These are phyloP conservation scores for Amblyopsis hoosieri DNA, from an alignment of 2,797 vertebrate genomes.

Conservation along the genomic window DNA sequence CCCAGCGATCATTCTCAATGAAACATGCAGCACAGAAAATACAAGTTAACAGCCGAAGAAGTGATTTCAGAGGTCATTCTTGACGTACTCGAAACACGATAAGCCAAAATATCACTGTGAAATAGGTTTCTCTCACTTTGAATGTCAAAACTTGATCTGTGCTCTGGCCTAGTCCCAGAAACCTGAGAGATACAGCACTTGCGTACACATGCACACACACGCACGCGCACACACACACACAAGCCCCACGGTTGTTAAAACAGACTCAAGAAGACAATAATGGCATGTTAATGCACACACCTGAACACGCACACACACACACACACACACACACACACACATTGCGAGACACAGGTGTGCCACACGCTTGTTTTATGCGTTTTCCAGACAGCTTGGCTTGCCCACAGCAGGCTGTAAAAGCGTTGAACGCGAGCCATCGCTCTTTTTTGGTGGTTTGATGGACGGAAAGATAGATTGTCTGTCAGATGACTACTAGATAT, in stretches of 20 bases:
- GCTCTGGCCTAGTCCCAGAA: conserved; percentile 23
- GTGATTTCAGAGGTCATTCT: conserved; percentile 13
- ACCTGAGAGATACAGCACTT: conserved; percentile 1
- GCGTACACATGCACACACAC: too few relatives aligned
- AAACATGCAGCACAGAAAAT: too few relatives aligned
- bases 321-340: conserved; percentile 2
- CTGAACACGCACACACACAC: background rate
- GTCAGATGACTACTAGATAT: conserved; percentile 72
- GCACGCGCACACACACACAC: too few relatives aligned
- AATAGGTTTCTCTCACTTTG: conserved; percentile 12
- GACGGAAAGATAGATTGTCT: conserved; percentile 70
- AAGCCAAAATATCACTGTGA: conserved; percentile 42
- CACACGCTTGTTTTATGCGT: conserved; percentile 57
- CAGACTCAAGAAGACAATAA: too few relatives aligned
- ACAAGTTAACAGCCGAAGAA: background rate
- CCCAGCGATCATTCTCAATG: too few relatives aligned
- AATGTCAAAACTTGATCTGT: conserved; percentile 49
- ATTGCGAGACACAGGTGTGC: conserved; percentile 55
- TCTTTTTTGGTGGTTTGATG: conserved; percentile 63
- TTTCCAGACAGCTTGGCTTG: conserved; percentile 67
- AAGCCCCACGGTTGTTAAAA: too few relatives aligned
- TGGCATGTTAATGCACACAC: too few relatives aligned
- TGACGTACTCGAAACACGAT: conserved; percentile 13
- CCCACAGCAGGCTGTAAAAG: conserved; percentile 59
- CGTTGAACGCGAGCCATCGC: conserved; percentile 51